Conservation (phyloP, 2,113 vertebrate species). For the Prietella phreatophila region DNA sequence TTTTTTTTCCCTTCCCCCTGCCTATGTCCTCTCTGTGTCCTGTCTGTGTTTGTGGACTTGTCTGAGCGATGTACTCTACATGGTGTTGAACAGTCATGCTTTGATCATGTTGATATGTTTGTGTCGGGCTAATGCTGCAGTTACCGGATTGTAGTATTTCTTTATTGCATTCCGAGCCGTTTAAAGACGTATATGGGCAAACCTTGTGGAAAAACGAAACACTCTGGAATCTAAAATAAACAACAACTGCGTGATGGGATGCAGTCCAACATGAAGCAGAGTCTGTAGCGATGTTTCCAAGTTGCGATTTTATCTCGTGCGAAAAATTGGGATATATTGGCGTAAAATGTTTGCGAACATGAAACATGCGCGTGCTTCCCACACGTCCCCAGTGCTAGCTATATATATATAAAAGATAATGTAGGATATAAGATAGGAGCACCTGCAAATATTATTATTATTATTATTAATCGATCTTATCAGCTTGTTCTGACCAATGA, state of each 20-base stretch:
- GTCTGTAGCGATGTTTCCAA: not conserved
- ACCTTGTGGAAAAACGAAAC: not conserved
- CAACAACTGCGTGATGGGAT: not conserved
- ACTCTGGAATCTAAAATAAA: not conserved
- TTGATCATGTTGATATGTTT: not conserved
- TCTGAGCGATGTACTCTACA: not conserved
- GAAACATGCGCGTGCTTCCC: too few species aligned
- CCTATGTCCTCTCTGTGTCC: not conserved
- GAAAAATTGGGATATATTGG: too few species aligned
- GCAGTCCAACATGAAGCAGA: not conserved
- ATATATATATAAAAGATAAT: too few species aligned
- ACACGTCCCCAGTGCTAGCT: too few species aligned
- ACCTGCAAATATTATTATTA: not conserved
- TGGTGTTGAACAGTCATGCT: not conserved
- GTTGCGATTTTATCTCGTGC: too few species aligned
- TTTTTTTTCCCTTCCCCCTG: too few species aligned
- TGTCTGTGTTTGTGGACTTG: constrained; percentile 15
- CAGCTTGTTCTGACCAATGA: not conserved
- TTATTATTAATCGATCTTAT: too few species aligned
- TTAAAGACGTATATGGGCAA: not conserved
- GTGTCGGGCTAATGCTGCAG: not conserved
- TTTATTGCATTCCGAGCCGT: not conserved
- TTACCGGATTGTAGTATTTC: not conserved
- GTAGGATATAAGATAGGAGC: too few species aligned
- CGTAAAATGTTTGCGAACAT: too few species aligned